These are phyloP conservation scores for Opisthocomus hoazin DNA, from an alignment of 2,113 vertebrate genomes.

Conservation along the genomic window DNA sequence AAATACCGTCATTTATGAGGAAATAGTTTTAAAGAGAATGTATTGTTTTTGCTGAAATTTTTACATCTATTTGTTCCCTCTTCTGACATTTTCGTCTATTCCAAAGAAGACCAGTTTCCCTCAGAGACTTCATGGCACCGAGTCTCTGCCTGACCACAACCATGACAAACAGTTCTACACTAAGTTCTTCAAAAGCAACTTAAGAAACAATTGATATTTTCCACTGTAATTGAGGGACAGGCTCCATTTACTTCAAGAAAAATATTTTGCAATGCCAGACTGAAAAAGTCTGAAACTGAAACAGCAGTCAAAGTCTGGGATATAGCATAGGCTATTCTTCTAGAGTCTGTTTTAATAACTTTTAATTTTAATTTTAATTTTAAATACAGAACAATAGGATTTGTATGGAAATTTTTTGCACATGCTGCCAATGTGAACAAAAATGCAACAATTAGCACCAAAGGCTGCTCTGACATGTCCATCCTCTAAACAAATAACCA, in stretches of 20 bases:
- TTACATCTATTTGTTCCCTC: background rate
- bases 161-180: background rate
- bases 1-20: background rate
- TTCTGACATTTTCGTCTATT: background rate
- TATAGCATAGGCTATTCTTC: background rate
- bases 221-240: background rate
- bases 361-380: background rate
- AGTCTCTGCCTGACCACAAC: background rate
- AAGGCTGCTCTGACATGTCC: background rate
- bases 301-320: background rate
- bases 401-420: background rate
- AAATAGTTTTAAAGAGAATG: background rate
- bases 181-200: background rate
- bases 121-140: background rate
- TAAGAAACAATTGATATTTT: background rate
- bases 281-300: background rate
- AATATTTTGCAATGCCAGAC: background rate
- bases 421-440: background rate
- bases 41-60: background rate
- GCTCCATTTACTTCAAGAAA: background rate
- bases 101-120: background rate
- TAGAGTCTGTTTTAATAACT: background rate
- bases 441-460: background rate
- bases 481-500: background rate
- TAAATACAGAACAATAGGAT: background rate